A percentile compares a stretch with the other conserved stretches of the same genome.
phyloP scores from a whole-genome alignment of 2,797 vertebrate species.

The Lerista edwardsae region DNA sequence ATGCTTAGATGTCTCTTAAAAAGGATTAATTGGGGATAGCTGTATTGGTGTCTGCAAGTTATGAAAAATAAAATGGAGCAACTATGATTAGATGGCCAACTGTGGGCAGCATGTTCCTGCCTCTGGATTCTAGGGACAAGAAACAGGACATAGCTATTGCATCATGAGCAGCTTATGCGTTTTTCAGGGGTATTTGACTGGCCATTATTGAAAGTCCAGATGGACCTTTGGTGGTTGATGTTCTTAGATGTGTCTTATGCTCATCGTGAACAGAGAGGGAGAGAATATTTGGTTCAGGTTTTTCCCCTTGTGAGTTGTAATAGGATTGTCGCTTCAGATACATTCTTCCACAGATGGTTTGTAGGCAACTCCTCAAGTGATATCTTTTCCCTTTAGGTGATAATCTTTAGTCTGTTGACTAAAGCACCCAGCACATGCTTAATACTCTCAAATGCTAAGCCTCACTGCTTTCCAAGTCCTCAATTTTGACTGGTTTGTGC shows the following conservation, averaged over 20 bases:
- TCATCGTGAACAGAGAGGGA: neutral
- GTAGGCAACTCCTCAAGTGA: neutral
- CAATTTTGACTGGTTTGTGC: neutral
- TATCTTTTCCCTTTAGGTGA: too few relatives aligned
- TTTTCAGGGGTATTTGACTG: neutral
- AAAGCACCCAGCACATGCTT: neutral
- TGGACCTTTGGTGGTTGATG: neutral
- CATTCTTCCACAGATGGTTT: conserved; percentile 1
- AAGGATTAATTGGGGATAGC: neutral
- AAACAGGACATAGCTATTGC: neutral
- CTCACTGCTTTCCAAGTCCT: neutral
- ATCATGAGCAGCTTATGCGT: neutral
- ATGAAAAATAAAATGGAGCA: neutral
- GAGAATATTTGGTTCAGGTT: conserved; percentile 40
- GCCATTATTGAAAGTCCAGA: neutral
- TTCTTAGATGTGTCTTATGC: conserved; percentile 1
- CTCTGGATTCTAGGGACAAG: too few relatives aligned
- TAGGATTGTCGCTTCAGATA: neutral
- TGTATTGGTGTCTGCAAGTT: too few relatives aligned
- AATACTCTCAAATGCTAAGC: neutral
- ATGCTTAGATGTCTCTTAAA: neutral
- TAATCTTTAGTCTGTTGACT: neutral
- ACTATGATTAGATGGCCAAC: neutral
- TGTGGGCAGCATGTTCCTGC: too few relatives aligned
- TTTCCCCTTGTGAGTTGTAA: neutral